Percentiles rank a stretch among this genome's conserved stretches.
Conservation (phyloP, 2,888 invertebrate genomes). For the Cephalotes varians region DNA sequence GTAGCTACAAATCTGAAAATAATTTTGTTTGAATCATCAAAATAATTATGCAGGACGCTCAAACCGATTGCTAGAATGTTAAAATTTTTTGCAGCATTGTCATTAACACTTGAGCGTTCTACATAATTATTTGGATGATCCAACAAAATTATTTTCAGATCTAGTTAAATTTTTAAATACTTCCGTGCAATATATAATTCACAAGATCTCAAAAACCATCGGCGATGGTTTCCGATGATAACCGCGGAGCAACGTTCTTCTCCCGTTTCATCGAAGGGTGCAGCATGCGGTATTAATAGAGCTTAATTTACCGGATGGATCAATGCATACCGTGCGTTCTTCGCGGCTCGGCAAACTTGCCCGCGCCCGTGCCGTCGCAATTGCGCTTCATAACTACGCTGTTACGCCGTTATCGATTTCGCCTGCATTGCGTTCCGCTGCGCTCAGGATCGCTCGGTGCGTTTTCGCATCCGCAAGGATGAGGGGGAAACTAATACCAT, state of each 20-base stretch:
- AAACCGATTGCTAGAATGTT: no score
- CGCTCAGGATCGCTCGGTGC: slow-evolving; percentile 21
- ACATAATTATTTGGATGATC: no score
- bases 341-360: slow-evolving; percentile 40
- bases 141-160: no score
- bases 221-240: background rate
- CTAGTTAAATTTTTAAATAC: no score
- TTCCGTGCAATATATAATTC: background rate
- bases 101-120: no score
- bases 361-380: slow-evolving; percentile 9
- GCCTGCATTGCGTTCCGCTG: slow-evolving; percentile 33
- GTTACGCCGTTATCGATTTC: slow-evolving; percentile 38
- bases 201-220: no score
- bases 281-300: slow-evolving; percentile 40
- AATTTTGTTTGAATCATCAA: no score
- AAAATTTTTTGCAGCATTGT: no score
- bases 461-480: slow-evolving; percentile 37
- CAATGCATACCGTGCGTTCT: slow-evolving; percentile 67
- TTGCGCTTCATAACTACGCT: slow-evolving; percentile 31
- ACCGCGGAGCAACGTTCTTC: slow-evolving; percentile 1
- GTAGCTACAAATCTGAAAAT: no score
- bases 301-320: slow-evolving; percentile 55
- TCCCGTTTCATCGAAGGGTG: background rate
- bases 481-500: slow-evolving; percentile 20
- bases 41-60: no score